Percentiles rank a stretch among this genome's conserved stretches.
phyloP scores from a whole-genome alignment of 2,113 vertebrate genomes.

The Microcebus lehilahytsara region DNA sequence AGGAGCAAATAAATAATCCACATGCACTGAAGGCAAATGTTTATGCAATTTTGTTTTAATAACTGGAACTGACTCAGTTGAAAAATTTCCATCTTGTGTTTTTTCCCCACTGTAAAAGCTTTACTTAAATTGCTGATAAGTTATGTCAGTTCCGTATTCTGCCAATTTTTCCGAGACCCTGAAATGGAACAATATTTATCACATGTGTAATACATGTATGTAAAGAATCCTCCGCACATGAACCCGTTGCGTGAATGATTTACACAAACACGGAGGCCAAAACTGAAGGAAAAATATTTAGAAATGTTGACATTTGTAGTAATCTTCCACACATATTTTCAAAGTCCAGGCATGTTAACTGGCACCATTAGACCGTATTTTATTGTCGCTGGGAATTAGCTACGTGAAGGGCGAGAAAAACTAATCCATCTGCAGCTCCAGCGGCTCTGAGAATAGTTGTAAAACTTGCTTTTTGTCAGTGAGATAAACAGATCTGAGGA shows the following conservation, averaged over 20 bases:
- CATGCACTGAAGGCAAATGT: neutral
- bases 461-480: conserved; percentile 26
- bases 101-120: conserved; percentile 35
- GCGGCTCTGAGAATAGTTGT: neutral
- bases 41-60: conserved; percentile 50
- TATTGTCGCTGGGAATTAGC: conserved; percentile 59
- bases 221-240: conserved; percentile 9
- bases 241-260: conserved; percentile 30
- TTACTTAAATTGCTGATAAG: conserved; percentile 28
- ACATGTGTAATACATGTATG: neutral
- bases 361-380: conserved; percentile 44
- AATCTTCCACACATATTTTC: conserved; percentile 55
- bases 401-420: conserved; percentile 15
- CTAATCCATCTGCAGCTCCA: neutral
- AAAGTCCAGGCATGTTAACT: conserved; percentile 29
- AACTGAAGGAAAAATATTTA: conserved; percentile 58
- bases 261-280: conserved; percentile 29
- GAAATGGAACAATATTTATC: conserved; percentile 60
- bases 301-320: conserved; percentile 65
- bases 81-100: conserved; percentile 61
- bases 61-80: conserved; percentile 34
- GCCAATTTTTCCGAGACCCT: conserved; percentile 41
- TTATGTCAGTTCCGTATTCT: conserved; percentile 28
- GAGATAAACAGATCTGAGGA: conserved; percentile 52
- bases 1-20: conserved; percentile 18